Evolutionary conservation across 2,888 invertebrate genomes (phyloP).

Genomic region (Amblyjoppa proteus): DNA sequence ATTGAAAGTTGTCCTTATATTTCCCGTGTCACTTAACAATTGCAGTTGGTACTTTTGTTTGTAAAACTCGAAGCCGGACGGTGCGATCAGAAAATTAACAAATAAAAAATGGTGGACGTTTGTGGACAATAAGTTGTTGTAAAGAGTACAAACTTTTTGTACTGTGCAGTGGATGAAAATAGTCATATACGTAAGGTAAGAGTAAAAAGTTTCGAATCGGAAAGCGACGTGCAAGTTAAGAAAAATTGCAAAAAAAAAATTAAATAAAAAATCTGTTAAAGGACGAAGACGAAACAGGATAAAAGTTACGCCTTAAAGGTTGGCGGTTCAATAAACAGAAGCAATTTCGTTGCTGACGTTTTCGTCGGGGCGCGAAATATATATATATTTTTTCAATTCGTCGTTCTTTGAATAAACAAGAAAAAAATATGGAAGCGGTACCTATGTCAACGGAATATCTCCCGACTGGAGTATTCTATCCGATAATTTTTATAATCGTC

Average conservation of each 20-base stretch:
- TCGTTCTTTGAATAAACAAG: constrained; percentile 27
- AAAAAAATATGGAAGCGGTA: constrained; percentile 75
- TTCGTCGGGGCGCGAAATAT: constrained; percentile 15
- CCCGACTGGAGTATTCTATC: constrained; percentile 76
- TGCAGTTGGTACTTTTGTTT: too few relatives aligned
- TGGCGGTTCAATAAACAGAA: constrained; percentile 23
- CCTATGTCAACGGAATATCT: constrained; percentile 73
- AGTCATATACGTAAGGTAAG: not conserved
- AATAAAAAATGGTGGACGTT: too few relatives aligned
- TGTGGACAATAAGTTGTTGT: too few relatives aligned
- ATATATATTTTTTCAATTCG: constrained; percentile 3
- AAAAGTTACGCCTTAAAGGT: not conserved
- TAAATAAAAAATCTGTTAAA: not conserved
- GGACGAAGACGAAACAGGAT: constrained; percentile 42
- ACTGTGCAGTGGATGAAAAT: not conserved
- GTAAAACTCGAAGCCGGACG: too few relatives aligned
- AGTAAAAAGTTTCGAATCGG: not conserved
- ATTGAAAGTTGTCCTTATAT: too few relatives aligned
- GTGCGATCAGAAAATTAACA: too few relatives aligned
- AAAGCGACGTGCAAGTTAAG: not conserved
- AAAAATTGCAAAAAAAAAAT: constrained; percentile 13
- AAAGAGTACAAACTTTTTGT: too few relatives aligned
- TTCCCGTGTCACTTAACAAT: too few relatives aligned
- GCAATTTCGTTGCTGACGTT: constrained; percentile 29
- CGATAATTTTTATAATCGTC: constrained; percentile 76